Percentiles rank a stretch among this genome's conserved stretches.
Conservation (phyloP, 2,888 invertebrate genomes). For the Tortrix viridana region DNA sequence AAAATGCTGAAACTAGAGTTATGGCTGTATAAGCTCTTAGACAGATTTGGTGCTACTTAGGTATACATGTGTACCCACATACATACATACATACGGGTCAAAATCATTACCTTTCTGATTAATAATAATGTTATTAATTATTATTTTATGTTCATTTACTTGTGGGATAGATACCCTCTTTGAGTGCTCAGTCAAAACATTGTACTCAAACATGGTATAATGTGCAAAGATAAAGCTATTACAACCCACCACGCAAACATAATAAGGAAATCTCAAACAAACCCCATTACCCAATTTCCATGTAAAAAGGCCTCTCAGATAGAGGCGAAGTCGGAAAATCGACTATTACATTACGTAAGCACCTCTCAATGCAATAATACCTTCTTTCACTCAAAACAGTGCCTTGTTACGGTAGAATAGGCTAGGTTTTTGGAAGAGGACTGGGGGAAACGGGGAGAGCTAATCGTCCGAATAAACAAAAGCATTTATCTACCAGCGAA, state of each 20-base stretch:
- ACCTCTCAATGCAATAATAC: conserved; percentile 28
- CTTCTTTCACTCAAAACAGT: background rate
- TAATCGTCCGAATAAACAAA: conserved; percentile 36
- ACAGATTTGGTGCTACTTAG: too few relatives aligned
- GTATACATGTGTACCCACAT: too few relatives aligned
- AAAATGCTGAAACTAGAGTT: too few relatives aligned
- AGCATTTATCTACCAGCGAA: conserved; percentile 28
- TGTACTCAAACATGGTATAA: background rate
- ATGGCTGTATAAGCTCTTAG: too few relatives aligned
- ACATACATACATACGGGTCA: too few relatives aligned
- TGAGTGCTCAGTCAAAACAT: background rate
- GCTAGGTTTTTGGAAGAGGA: background rate
- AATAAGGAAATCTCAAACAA: conserved; percentile 32
- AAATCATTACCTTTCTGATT: too few relatives aligned
- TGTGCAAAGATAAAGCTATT: background rate
- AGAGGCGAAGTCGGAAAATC: conserved; percentile 32
- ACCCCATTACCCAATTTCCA: conserved; percentile 34
- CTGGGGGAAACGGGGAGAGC: background rate
- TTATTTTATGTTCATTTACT: too few relatives aligned
- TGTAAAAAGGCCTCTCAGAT: conserved; percentile 18
- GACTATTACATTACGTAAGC: conserved; percentile 34
- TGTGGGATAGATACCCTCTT: too few relatives aligned
- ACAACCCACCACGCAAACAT: conserved; percentile 6
- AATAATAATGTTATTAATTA: too few relatives aligned
- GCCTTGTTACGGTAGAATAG: background rate